Evolutionary conservation across 1,140 invertebrate species (phyloP).

Genomic region (Helicoverpa armigera): DNA sequence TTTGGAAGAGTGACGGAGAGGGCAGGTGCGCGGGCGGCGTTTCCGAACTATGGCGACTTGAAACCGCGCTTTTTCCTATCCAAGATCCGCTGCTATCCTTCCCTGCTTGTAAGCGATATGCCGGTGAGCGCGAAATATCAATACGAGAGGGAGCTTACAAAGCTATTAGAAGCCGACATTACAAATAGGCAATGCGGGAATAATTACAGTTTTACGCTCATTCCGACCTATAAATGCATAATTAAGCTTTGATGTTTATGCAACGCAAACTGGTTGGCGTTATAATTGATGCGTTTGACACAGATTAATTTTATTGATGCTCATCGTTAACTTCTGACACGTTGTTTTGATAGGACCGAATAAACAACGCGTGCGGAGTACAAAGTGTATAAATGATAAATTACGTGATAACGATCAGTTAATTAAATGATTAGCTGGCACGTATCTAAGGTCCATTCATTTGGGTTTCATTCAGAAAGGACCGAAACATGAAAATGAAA

Average conservation of each 20-base stretch:
- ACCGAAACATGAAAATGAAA: neutral
- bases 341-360: conserved; percentile 30
- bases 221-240: conserved; percentile 49
- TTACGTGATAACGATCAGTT: neutral
- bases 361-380: conserved; percentile 15
- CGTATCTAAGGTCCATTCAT: neutral
- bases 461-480: too few species aligned
- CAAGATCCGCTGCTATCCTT: conserved; percentile 62
- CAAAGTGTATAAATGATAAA: conserved; percentile 21
- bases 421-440: neutral
- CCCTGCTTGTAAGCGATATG: conserved; percentile 65
- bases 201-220: conserved; percentile 68
- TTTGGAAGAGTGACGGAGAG: conserved; percentile 86
- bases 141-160: conserved; percentile 30
- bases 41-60: conserved; percentile 70
- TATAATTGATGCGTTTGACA: conserved; percentile 33
- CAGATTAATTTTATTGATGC: conserved; percentile 34
- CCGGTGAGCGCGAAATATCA: conserved; percentile 30
- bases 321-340: conserved; percentile 19
- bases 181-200: conserved; percentile 68
- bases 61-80: conserved; percentile 70
- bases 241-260: conserved; percentile 48
- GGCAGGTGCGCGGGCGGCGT: conserved; percentile 85
- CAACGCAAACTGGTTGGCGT: conserved; percentile 18
- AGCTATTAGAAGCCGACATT: conserved; percentile 69